Conservation (phyloP, 2,797 vertebrate species). For the Lacerta bilineata region DNA sequence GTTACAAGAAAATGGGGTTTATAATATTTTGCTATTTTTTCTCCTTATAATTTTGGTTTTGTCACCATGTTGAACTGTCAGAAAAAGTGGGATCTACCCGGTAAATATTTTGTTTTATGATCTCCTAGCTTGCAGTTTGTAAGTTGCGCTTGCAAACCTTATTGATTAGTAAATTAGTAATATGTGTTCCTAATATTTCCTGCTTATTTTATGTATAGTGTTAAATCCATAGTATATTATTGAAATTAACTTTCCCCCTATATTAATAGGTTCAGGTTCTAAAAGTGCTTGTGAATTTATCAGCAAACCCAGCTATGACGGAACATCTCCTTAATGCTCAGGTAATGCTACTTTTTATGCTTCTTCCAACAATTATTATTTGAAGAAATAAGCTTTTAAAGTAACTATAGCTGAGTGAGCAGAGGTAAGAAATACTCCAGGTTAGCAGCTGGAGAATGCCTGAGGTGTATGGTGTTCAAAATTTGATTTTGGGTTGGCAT, state of each 20-base stretch:
- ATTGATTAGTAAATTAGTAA: not conserved
- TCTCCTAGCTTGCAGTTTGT: not conserved
- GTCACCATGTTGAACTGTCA: not conserved
- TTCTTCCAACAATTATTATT: not conserved
- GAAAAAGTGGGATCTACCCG: not conserved
- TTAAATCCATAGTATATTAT: not conserved
- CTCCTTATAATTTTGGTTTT: not conserved
- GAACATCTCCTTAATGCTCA: conserved; percentile 89
- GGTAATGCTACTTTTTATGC: conserved; percentile 75
- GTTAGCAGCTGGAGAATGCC: not conserved
- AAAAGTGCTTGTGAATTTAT: conserved; percentile 94
- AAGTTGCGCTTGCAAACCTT: not conserved
- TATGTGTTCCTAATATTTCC: not conserved
- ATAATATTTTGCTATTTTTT: not conserved
- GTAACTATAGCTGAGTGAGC: not conserved
- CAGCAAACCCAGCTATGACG: conserved; percentile 91
- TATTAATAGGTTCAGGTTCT: conserved; percentile 87
- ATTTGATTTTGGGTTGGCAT: not conserved
- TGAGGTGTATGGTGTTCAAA: not conserved
- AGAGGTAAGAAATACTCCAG: not conserved
- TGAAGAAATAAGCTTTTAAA: not conserved
- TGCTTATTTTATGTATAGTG: not conserved
- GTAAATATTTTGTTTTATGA: not conserved
- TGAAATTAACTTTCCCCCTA: not conserved
- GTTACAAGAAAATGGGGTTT: not conserved